Conservation (phyloP, 1,140 invertebrate species). For the Psix sp. region DNA sequence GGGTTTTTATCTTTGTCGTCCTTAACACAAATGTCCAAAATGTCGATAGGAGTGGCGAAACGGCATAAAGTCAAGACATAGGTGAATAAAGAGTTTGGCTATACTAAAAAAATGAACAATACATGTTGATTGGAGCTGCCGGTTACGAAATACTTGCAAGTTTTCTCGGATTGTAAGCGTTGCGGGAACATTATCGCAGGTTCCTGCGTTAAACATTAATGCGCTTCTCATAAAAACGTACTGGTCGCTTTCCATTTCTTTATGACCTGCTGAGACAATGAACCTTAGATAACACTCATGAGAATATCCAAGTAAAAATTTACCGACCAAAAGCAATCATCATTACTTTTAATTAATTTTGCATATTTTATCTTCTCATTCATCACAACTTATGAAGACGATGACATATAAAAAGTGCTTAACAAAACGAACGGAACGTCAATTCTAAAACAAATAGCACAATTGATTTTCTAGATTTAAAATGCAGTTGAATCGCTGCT, state of each 20-base stretch:
- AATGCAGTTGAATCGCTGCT: too few species aligned
- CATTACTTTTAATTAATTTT: neutral
- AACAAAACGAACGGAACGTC: too few species aligned
- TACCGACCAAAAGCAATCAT: neutral
- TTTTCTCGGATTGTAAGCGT: constrained; percentile 30
- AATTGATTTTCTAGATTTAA: too few species aligned
- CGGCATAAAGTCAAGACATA: constrained; percentile 9
- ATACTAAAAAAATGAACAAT: constrained; percentile 42
- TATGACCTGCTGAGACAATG: constrained; percentile 46
- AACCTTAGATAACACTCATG: constrained; percentile 43
- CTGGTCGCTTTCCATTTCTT: constrained; percentile 48
- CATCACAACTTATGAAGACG: too few species aligned
- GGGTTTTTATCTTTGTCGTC: too few species aligned
- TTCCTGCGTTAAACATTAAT: constrained; percentile 43
- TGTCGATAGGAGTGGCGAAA: constrained; percentile 16
- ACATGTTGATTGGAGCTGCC: constrained; percentile 29
- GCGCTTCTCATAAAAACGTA: constrained; percentile 42
- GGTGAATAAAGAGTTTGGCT: constrained; percentile 37
- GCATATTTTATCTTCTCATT: too few species aligned
- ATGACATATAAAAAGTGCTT: too few species aligned
- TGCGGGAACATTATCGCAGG: constrained; percentile 46
- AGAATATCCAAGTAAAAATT: constrained; percentile 22
- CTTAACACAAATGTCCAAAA: constrained; percentile 27
- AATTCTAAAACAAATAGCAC: too few species aligned
- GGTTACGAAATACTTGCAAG: constrained; percentile 42